Conservation (phyloP, 2,888 invertebrate species). For the Synergus japonicus region DNA sequence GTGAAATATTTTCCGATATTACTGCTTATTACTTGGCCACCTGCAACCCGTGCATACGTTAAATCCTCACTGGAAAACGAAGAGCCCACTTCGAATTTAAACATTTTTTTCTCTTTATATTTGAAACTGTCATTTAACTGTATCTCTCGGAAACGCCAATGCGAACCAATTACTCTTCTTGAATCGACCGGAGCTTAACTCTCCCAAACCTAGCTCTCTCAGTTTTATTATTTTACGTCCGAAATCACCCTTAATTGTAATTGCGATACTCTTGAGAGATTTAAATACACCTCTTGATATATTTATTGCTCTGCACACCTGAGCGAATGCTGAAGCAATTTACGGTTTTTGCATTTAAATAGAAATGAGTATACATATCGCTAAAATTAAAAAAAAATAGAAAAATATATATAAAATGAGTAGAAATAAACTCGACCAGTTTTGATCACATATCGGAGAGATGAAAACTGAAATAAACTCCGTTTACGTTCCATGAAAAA, state of each 20-base stretch:
- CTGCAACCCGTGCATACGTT: slow-evolving; percentile 54
- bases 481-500: slow-evolving; percentile 38
- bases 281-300: no score
- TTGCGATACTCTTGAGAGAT: neutral
- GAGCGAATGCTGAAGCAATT: no score
- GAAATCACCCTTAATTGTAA: neutral
- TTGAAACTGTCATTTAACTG: slow-evolving; percentile 10
- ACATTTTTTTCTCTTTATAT: neutral
- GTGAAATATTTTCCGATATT: slow-evolving; percentile 71
- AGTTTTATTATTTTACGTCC: slow-evolving; percentile 4
- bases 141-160: neutral
- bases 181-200: slow-evolving; percentile 8
- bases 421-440: neutral
- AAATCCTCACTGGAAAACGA: slow-evolving; percentile 47
- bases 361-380: no score
- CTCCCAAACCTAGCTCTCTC: neutral
- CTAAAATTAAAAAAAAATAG: no score
- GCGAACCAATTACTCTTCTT: slow-evolving; percentile 14
- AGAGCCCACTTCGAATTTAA: neutral
- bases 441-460: neutral
- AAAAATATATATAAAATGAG: no score
- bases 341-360: no score
- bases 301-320: no score
- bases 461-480: neutral
- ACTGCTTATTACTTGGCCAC: slow-evolving; percentile 66